phyloP scores from a whole-genome alignment of 2,113 vertebrate genomes.

The chimpanzee (Pan troglodytes) region NHGRI_mPanTro3-v2.1_pri NC_072413.2:95643501-95644000 shows the following conservation, averaged over 20 bases:
- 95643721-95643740: not conserved
- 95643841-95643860: not conserved
- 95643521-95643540: rapidly evolving
- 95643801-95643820: not conserved
- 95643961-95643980: not conserved
- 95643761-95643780: rapidly evolving
- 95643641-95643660: not conserved
- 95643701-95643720: not conserved
- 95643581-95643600: not conserved
- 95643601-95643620: not conserved
- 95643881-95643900: not conserved
- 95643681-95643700: not conserved
- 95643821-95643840: rapidly evolving
- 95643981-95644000: not conserved
- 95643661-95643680: not conserved
- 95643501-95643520: not conserved
- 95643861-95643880: not conserved
- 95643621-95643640: not conserved
- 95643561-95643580: too few species aligned
- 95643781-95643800: not conserved
- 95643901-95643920: not conserved
- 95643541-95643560: not conserved
- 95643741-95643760: rapidly evolving
- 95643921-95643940: not conserved
- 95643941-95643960: not conserved